Conservation (phyloP, 2,888 invertebrate genomes). For the Nymphalis urticae region DNA sequence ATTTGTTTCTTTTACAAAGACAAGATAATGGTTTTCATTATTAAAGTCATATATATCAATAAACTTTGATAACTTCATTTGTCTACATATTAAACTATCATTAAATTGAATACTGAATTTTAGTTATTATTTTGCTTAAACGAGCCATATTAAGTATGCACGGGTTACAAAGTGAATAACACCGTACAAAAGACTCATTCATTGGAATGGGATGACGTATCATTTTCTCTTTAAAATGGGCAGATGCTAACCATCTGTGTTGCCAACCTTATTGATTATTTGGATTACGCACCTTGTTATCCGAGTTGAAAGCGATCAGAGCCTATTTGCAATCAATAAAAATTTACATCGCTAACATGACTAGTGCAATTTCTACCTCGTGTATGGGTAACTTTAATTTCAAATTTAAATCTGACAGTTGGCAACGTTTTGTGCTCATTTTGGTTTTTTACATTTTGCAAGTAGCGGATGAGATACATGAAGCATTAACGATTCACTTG, state of each 20-base stretch:
- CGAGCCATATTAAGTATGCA: not conserved
- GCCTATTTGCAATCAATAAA: conserved; percentile 76
- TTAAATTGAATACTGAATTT: not conserved
- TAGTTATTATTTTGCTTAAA: not conserved
- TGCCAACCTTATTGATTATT: conserved; percentile 41
- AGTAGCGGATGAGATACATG: conserved; percentile 6
- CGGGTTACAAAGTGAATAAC: conserved; percentile 28
- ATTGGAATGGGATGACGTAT: conserved; percentile 27
- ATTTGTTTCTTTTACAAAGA: not conserved
- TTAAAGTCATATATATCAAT: no score
- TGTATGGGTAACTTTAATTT: conserved; percentile 54
- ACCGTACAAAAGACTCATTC: conserved; percentile 29
- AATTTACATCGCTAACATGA: conserved; percentile 66
- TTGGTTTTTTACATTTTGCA: conserved; percentile 19
- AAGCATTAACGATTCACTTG: conserved; percentile 18
- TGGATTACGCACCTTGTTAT: conserved; percentile 55
- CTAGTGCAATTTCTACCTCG: conserved; percentile 52
- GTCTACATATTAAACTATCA: no score
- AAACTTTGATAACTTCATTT: no score
- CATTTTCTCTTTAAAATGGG: conserved; percentile 29
- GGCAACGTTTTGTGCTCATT: conserved; percentile 42
- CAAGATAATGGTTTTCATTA: no score
- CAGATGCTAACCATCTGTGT: conserved; percentile 40
- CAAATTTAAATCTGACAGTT: conserved; percentile 45
- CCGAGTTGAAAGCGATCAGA: conserved; percentile 57